Conservation (phyloP, 2,113 vertebrate genomes). For the Nycticorax nycticorax region DNA sequence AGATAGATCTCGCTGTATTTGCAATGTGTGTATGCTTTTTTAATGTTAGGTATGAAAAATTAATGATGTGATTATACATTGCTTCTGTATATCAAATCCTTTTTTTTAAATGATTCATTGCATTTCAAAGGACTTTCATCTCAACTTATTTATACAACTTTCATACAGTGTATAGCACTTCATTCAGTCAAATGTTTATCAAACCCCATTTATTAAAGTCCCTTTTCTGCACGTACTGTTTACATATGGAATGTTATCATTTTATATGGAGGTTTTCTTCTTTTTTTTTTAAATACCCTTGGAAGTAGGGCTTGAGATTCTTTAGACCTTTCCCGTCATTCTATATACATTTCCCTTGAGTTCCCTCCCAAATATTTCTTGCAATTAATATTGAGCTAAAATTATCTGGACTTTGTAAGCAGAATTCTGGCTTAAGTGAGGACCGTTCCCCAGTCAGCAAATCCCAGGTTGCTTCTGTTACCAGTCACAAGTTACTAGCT, state of each 20-base stretch:
- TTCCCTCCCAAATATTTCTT: background rate
- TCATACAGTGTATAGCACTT: conserved; percentile 19
- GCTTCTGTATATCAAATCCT: conserved; percentile 45
- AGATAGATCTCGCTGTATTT: background rate
- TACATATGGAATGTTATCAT: background rate
- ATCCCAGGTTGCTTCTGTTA: background rate
- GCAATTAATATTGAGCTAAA: background rate
- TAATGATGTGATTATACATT: conserved; percentile 8
- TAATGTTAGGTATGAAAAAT: conserved; percentile 34
- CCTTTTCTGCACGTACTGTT: conserved; percentile 13
- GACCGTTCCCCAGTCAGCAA: background rate
- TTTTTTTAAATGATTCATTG: background rate
- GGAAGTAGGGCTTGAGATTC: background rate
- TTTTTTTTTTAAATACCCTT: background rate
- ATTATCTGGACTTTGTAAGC: background rate
- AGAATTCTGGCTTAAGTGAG: background rate
- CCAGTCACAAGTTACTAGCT: background rate
- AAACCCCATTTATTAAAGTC: conserved; percentile 35
- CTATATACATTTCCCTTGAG: background rate
- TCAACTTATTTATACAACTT: conserved; percentile 50
- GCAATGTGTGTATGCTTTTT: background rate
- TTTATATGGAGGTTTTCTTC: background rate
- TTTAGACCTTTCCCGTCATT: background rate
- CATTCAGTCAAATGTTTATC: conserved; percentile 35
- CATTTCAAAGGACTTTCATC: conserved; percentile 37